phyloP scores from a whole-genome alignment of 2,797 vertebrate species.

The Antennarius maculatus region DNA sequence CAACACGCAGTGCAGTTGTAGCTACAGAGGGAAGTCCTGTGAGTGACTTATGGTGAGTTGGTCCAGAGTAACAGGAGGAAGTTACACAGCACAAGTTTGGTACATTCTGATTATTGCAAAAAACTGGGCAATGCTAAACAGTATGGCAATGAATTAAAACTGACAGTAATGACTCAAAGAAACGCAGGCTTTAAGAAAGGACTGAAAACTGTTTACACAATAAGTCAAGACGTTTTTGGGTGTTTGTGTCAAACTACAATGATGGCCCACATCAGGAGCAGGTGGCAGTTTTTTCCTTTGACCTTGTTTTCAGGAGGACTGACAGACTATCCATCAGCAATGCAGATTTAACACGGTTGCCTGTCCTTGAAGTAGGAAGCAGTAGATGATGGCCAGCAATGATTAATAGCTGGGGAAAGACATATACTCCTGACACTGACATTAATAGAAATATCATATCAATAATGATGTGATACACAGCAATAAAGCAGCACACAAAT shows the following conservation, averaged over 20 bases:
- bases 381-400: neutral
- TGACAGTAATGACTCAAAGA: neutral
- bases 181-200: neutral
- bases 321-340: slow-evolving; percentile 6
- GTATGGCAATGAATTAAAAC: neutral
- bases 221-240: neutral
- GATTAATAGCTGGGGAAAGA: neutral
- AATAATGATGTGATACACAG: neutral
- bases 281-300: too few relatives aligned
- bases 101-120: slow-evolving; percentile 14
- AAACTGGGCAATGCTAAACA: neutral
- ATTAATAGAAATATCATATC: neutral
- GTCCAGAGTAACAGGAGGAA: slow-evolving; percentile 56
- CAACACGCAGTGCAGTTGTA: slow-evolving; percentile 21
- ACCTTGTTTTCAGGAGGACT: neutral
- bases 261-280: too few relatives aligned
- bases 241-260: neutral
- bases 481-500: neutral
- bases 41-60: slow-evolving; percentile 27
- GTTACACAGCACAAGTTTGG: slow-evolving; percentile 37
- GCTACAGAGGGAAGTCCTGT: slow-evolving; percentile 52
- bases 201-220: neutral
- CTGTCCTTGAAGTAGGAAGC: slow-evolving; percentile 21
- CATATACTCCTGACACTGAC: neutral
- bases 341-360: slow-evolving; percentile 1